These are phyloP conservation scores for Dicyrtomina minuta DNA, from an alignment of 2,888 invertebrate genomes.

Conservation along the genomic window DNA sequence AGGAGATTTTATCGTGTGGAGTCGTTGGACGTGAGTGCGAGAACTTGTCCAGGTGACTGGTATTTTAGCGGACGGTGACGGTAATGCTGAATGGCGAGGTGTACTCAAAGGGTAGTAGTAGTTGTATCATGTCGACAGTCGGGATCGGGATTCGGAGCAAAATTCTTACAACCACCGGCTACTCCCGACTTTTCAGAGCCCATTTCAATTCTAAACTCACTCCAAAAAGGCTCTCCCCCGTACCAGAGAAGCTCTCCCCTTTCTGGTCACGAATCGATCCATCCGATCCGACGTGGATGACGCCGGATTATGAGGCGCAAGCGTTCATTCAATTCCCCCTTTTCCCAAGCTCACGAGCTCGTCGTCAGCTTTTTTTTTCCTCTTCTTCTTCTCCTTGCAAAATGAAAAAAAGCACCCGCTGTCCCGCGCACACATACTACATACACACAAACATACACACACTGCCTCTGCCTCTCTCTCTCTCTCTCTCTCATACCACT, in stretches of 20 bases:
- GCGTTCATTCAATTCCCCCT: constrained; percentile 15
- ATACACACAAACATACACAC: not conserved
- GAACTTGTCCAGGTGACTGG: constrained; percentile 48
- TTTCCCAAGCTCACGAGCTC: constrained; percentile 2
- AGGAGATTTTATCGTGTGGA: constrained; percentile 43
- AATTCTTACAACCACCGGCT: constrained; percentile 32
- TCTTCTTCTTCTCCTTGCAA: not conserved
- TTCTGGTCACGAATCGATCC: constrained; percentile 36
- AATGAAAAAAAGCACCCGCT: not conserved
- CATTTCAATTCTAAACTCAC: not conserved
- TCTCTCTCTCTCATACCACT: not conserved
- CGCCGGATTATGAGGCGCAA: constrained; percentile 21
- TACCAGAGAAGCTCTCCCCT: constrained; percentile 31
- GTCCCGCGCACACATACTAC: constrained; percentile 5
- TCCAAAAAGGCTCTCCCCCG: not conserved
- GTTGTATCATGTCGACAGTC: constrained; percentile 29
- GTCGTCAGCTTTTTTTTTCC: constrained; percentile 6
- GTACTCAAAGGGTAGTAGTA: constrained; percentile 37
- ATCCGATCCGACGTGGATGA: constrained; percentile 27
- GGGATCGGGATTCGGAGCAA: constrained; percentile 29
- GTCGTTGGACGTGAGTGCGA: constrained; percentile 38
- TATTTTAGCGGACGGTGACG: constrained; percentile 40
- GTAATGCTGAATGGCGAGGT: constrained; percentile 40
- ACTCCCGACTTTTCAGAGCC: constrained; percentile 18
- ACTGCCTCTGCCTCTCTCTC: not conserved